Evolutionary conservation across 2,888 invertebrate genomes (phyloP).

Genomic region (Orthosia gothica): DNA sequence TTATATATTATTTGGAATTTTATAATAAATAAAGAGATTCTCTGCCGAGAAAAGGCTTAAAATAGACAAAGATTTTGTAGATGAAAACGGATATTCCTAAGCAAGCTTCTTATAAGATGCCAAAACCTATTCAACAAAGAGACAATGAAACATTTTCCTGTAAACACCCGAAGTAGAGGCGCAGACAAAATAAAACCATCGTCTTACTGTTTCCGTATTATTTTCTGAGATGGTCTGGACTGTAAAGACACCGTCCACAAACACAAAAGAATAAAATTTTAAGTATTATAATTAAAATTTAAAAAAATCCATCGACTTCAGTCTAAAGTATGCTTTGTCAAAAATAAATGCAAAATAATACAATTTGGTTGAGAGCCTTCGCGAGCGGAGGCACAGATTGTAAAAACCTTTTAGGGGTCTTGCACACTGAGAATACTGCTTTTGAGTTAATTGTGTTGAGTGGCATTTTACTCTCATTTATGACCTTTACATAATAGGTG

Average conservation of each 20-base stretch:
- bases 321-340: slow-evolving; percentile 85
- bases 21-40: background rate
- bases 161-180: slow-evolving; percentile 40
- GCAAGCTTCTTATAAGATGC: slow-evolving; percentile 26
- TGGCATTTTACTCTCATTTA: slow-evolving; percentile 8
- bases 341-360: slow-evolving; percentile 91
- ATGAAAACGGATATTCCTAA: slow-evolving; percentile 18
- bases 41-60: background rate
- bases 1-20: background rate
- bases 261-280: slow-evolving; percentile 70
- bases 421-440: slow-evolving; percentile 52
- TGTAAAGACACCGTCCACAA: slow-evolving; percentile 57
- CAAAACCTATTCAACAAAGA: slow-evolving; percentile 40
- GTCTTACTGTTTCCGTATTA: slow-evolving; percentile 50
- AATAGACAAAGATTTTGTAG: background rate
- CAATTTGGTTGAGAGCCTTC: slow-evolving; percentile 88
- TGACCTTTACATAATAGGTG: slow-evolving; percentile 4
- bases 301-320: slow-evolving; percentile 71
- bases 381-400: slow-evolving; percentile 80
- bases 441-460: slow-evolving; percentile 37
- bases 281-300: slow-evolving; percentile 65
- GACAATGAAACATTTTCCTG: slow-evolving; percentile 40
- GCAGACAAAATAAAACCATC: slow-evolving; percentile 59
- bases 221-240: slow-evolving; percentile 52
- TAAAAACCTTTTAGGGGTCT: slow-evolving; percentile 78